Evolutionary conservation across 2,888 invertebrate genomes (phyloP), one percentile per base, ranked within the genome.

Genomic region (Leptinotarsa peninsularis): DNA sequence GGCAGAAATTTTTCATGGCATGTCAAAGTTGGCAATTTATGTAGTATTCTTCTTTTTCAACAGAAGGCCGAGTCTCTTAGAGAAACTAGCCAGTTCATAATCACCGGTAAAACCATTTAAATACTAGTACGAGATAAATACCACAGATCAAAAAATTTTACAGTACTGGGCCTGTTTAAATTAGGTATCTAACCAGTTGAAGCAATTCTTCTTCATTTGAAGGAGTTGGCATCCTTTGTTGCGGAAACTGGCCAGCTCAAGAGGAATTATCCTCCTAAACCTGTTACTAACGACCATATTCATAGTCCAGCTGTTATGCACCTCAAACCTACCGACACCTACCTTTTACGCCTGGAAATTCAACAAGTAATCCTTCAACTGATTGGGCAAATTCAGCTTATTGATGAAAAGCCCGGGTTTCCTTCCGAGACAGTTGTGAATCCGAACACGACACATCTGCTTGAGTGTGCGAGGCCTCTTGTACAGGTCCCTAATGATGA

Each of bases 391-490:
- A 85, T 93, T 93, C 81, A 94, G 88, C 84, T 92, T 91, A 84
- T 90, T 92, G 69, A 93, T 90, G 84, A 90, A 90, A 78, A 91
- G 89, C n/a, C 93, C 93, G 71, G 94, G 89, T 83, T 91, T 90
- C 67, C 92, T 89, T 77, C 91, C 90, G 78, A 94, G 86, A 70
- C 93, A 90, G 82, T 92, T 91, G 85, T 94, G 93, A 78, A 95
- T 93, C 80, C 91, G 90, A 70, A 93, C 92, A 23, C 94, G 90
- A 63, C 93, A 90, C 76, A 94, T 91, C 87, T 94, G 94, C 85
- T 94, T 93, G n/a, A 95, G 89, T 78, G 91, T 91, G 63, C 94
- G 89, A 14, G 94, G 94, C 77, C 90, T 89, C 54, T 92, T 91
- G 82, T 92, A 91, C 80, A 94, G 87, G 71, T 91, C 90, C 80